These are phyloP conservation scores for Drosophila asahinai DNA, from an alignment of 1,140 invertebrate genomes.

Conservation along the genomic window DNA sequence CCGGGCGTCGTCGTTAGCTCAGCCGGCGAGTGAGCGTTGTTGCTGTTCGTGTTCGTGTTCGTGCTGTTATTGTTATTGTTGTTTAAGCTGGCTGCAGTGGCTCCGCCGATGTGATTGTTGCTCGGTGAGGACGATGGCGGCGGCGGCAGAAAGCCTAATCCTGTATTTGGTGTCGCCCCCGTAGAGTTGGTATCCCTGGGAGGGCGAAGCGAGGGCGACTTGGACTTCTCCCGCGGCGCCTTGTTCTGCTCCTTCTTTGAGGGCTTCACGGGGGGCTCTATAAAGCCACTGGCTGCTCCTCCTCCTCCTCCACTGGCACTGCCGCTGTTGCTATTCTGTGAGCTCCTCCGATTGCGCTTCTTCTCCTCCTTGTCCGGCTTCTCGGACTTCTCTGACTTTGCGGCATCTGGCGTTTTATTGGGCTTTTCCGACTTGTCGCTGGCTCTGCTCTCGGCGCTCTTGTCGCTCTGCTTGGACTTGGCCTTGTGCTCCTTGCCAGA, in stretches of 20 bases:
- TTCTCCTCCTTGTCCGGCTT: slow-evolving; percentile 86
- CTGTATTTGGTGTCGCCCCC: slow-evolving; percentile 6
- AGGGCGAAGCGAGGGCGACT: slow-evolving; percentile 75
- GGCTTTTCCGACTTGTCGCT: slow-evolving; percentile 48
- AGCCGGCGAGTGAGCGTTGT: slow-evolving; percentile 56
- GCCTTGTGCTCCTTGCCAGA: slow-evolving; percentile 61
- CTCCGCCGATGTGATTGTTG: slow-evolving; percentile 17
- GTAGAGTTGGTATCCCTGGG: slow-evolving; percentile 29
- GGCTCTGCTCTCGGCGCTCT: slow-evolving; percentile 27
- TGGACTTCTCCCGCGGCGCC: slow-evolving; percentile 68
- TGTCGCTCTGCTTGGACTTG: slow-evolving; percentile 58
- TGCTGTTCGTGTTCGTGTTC: slow-evolving; percentile 42
- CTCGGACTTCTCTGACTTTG: slow-evolving; percentile 66
- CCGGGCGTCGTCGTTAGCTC: slow-evolving; percentile 38
- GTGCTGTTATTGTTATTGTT: slow-evolving; percentile 53
- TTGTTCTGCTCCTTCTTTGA: slow-evolving; percentile 77
- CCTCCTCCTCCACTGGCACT: slow-evolving; percentile 27
- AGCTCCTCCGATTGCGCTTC: slow-evolving; percentile 86
- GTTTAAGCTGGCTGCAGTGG: slow-evolving; percentile 36
- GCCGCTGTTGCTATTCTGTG: slow-evolving; percentile 63
- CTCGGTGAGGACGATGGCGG: slow-evolving; percentile 56
- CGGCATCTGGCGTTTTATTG: slow-evolving; percentile 56
- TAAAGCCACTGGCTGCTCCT: slow-evolving; percentile 45
- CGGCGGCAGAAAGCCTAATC: slow-evolving; percentile 25
- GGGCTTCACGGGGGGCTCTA: slow-evolving; percentile 75